Conservation (phyloP, 2,888 invertebrate species). For the Pyrocoelia pectoralis region DNA sequence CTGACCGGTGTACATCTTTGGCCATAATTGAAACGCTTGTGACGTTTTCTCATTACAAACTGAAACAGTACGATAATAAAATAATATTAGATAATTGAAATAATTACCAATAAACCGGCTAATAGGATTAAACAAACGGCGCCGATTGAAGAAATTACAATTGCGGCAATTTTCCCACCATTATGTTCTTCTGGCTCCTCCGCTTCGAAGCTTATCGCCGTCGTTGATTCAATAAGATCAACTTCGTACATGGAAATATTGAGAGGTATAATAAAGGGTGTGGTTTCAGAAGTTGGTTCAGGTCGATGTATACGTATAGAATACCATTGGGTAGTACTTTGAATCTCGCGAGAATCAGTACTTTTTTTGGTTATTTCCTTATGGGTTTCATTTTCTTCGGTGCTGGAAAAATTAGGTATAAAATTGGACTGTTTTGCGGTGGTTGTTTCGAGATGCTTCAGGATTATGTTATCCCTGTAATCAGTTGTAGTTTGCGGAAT, state of each 20-base stretch:
- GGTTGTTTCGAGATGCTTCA: slow-evolving; percentile 2
- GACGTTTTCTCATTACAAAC: slow-evolving; percentile 82
- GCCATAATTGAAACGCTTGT: slow-evolving; percentile 82
- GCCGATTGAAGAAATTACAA: slow-evolving; percentile 82
- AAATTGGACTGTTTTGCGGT: neutral
- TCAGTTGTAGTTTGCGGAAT: slow-evolving; percentile 9
- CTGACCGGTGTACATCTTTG: slow-evolving; percentile 90
- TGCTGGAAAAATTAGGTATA: neutral
- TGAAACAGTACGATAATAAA: slow-evolving; percentile 56
- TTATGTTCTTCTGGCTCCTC: slow-evolving; percentile 56
- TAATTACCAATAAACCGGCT: slow-evolving; percentile 78
- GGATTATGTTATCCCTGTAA: slow-evolving; percentile 16
- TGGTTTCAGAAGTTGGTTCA: slow-evolving; percentile 33
- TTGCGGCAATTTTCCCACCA: slow-evolving; percentile 79
- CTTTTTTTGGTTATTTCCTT: neutral
- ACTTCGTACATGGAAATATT: slow-evolving; percentile 20
- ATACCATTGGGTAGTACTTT: neutral
- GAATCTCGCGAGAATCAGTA: neutral
- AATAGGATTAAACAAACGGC: slow-evolving; percentile 79
- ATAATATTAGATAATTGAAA: slow-evolving; percentile 50
- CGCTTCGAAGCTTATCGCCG: slow-evolving; percentile 37
- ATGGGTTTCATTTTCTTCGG: slow-evolving; percentile 8
- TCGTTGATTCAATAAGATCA: slow-evolving; percentile 32
- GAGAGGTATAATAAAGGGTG: slow-evolving; percentile 20
- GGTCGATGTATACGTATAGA: slow-evolving; percentile 1